Base-by-base conservation (phyloP, 2,113 vertebrate genomes). In the Cairina moschata region DNA sequence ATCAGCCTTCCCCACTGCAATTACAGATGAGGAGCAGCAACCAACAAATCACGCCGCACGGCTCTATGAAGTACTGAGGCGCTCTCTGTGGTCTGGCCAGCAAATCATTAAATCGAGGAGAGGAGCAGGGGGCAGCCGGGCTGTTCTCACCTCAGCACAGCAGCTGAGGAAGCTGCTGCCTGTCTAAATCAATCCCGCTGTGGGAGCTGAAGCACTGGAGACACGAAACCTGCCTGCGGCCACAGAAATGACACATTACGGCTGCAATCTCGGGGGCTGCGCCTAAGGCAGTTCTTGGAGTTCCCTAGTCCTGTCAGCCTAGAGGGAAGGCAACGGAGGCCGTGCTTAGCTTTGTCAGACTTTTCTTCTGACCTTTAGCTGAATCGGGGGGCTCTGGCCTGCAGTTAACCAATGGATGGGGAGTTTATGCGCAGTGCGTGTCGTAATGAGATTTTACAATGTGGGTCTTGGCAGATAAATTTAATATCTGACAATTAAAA, bases 91-190 rank as follows among this genome's bases (percentile, higher is more conserved):
- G 89, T 85, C 81, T 58, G 87, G 86, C 93, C 94, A 95, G 96
- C 86, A 87, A 83, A 92, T 91, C 93, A 91, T 69, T 89, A 84
- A 93, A 91, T 79, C 69, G 71, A 13, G 12, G 83, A 85, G 95
- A 91, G 82, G 91, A 96, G 89, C 94, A 54, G 69, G 89, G 93
- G 92, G 91, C 96, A 95, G 93, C 94, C 88, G 83, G 94, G 66
- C 71, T 92, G 81, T 89, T 91, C 91, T 92, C 26, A 13, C 83
- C 84, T 84, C 73, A 29, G 69, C 52, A 36, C 80, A 56, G 96
- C 94, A 77, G 90, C 94, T 55, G 94, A 91, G 59, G 58, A 55
- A 96, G 93, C 93, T 90, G 94, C 90, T 89, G 81, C 36, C 93
- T 94, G 96, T 72, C 91, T 75, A 13, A 78, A 91, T 91, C 91